Evolutionary conservation across 2,797 vertebrate species (phyloP).

Genomic region (Trematomus bernacchii): DNA sequence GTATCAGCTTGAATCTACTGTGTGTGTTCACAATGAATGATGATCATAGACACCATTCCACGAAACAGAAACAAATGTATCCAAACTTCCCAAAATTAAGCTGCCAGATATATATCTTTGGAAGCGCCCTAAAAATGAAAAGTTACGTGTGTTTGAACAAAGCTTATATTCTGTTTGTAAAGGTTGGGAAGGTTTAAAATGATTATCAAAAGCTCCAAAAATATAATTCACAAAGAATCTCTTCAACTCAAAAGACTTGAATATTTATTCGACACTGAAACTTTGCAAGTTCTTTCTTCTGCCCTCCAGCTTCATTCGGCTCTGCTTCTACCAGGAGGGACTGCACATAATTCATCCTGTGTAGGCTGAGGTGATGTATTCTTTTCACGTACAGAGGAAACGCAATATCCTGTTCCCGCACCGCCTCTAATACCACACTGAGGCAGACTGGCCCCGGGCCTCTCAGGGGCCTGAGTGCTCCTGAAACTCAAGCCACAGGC

Average conservation of each 20-base stretch:
- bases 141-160: constrained; percentile 1
- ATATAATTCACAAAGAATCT: constrained; percentile 20
- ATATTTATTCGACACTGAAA: constrained; percentile 30
- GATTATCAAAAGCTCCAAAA: constrained; percentile 21
- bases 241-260: constrained; percentile 7
- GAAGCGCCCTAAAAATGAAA: constrained; percentile 5
- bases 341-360: constrained; percentile 71
- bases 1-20: background rate
- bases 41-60: background rate
- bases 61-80: constrained; percentile 5
- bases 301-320: constrained; percentile 17
- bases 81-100: background rate
- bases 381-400: constrained; percentile 82
- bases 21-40: background rate
- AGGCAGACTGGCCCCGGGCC: constrained; percentile 64
- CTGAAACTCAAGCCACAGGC: constrained; percentile 74
- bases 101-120: background rate
- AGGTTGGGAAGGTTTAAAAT: constrained; percentile 21
- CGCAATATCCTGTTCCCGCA: constrained; percentile 84
- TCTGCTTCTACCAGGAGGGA: constrained; percentile 19
- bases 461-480: constrained; percentile 63
- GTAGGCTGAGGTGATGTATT: constrained; percentile 77
- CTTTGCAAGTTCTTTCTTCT: constrained; percentile 27
- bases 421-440: constrained; percentile 67
- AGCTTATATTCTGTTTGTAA: background rate